Evolutionary conservation across 2,888 invertebrate genomes (phyloP), one percentile per base, ranked within the genome.

Genomic region (Lydus trimaculatus): DNA sequence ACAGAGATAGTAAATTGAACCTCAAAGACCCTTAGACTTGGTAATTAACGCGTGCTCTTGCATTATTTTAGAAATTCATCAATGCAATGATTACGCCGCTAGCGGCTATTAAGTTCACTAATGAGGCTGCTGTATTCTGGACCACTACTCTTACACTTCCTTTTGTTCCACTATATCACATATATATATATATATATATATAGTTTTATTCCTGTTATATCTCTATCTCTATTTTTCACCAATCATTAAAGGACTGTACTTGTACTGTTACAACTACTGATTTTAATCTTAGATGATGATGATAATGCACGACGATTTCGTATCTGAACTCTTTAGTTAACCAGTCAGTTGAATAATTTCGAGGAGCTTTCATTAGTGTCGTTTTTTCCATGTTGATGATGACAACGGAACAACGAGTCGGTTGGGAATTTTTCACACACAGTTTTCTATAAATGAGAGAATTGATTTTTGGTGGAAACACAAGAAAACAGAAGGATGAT

Each of bases 81-180:
- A 78, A 78, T 79, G 78, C 77, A 74, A 71, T 73, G 76, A 76
- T 77, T 76, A 75, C 73, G 75, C 74, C 70, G 67, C 73, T 71
- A 73, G 74, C 75, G 71, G 72, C 73, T 76, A 78, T 77, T 78
- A 77, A 76, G 73, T 72, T 71, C 73, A 72, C 77, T 80, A 79
- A 80, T 80, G 79, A 80, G 78, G 76, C 72, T 72, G 77, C 75
- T 77, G 77, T 79, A 80, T 80, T 80, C 80, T 72, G 73, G 73
- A 65, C 74, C 61, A 66, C 58, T 43, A 56, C 71, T 71, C 70
- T 65, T 61, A 60, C 61, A 67, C 69, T 64, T 70, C 70, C 63
- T 62, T 66, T 65, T 48, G 61, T 65, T 64, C 65, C 36, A 23
- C 60, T 20, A 31, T 28, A 31, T 17, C 8, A 15, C 28, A 28